These are phyloP conservation scores for Prunella fulvescens DNA, from an alignment of 2,113 vertebrate species.

Conservation along the genomic window DNA sequence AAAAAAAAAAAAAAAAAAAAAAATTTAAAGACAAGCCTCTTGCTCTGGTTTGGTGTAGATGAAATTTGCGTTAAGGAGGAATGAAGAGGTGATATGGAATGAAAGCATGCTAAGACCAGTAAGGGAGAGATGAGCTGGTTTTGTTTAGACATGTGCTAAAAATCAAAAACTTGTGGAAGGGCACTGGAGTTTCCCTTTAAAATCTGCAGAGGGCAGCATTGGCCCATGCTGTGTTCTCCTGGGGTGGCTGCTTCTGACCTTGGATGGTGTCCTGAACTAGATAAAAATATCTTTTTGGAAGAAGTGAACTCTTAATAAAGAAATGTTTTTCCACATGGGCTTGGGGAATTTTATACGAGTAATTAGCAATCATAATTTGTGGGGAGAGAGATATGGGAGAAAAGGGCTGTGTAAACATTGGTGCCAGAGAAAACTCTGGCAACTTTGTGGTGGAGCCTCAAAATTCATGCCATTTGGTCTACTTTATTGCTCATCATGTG, in stretches of 20 bases:
- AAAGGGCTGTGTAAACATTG: not conserved
- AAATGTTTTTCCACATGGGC: not conserved
- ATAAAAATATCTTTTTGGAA: not conserved
- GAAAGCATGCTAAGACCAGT: not conserved
- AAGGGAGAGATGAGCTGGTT: not conserved
- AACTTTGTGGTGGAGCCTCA: not conserved
- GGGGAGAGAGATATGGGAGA: not conserved
- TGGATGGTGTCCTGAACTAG: not conserved
- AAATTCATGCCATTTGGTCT: not conserved
- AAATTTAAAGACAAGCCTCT: not conserved
- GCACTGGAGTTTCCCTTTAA: not conserved
- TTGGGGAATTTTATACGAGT: not conserved
- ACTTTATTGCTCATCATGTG: not conserved
- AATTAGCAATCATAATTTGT: not conserved
- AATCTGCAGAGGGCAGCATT: constrained; percentile 52
- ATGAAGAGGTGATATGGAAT: not conserved
- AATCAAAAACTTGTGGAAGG: not conserved
- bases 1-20: not conserved
- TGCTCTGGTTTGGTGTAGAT: not conserved
- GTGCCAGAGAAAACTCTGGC: not conserved
- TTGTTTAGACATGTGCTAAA: not conserved
- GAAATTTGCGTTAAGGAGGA: not conserved
- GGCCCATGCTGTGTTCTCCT: not conserved
- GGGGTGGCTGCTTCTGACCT: not conserved
- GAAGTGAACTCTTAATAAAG: not conserved